phyloP scores from a whole-genome alignment of 2,113 vertebrate genomes.

The Tetraodon nigroviridis region DNA sequence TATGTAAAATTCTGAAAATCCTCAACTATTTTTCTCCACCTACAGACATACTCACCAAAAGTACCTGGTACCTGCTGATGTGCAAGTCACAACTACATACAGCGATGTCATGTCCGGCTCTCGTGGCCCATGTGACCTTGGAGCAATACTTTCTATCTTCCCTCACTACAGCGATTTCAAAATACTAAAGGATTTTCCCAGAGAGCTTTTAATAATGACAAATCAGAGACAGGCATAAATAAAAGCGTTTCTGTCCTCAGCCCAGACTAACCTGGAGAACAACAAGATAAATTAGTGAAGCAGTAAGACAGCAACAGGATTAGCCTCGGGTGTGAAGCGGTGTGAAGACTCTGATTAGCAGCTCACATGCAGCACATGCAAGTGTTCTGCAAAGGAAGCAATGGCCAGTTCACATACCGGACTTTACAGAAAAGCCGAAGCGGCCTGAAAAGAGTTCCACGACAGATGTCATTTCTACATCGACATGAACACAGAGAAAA shows the following conservation, averaged over 20 bases:
- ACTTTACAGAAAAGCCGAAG: constrained; percentile 78
- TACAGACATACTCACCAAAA: no score
- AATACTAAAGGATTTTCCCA: constrained; percentile 28
- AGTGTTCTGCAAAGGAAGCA: constrained; percentile 40
- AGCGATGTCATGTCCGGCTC: no score
- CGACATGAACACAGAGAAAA: constrained; percentile 70
- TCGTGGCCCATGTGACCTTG: constrained; percentile 52
- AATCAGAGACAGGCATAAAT: constrained; percentile 17
- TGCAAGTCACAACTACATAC: no score
- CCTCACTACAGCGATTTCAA: constrained; percentile 10
- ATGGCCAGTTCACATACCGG: constrained; percentile 76
- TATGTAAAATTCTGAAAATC: no score
- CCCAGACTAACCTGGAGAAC: constrained; percentile 16
- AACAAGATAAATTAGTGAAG: constrained; percentile 24
- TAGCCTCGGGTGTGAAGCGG: constrained; percentile 26
- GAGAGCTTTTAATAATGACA: constrained; percentile 9
- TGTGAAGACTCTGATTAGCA: constrained; percentile 43
- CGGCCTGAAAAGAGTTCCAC: constrained; percentile 77
- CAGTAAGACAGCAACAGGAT: constrained; percentile 11
- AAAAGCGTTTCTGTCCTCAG: constrained; percentile 5
- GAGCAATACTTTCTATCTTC: constrained; percentile 1
- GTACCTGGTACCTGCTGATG: no score
- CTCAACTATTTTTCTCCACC: no score
- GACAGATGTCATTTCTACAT: constrained; percentile 75
- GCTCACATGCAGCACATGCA: constrained; percentile 68